Percentiles rank a stretch among this genome's conserved stretches.
These are phyloP conservation scores for Xiphorhynchus erythropygius DNA, from an alignment of 2,797 vertebrate species.

Conservation along the genomic window DNA sequence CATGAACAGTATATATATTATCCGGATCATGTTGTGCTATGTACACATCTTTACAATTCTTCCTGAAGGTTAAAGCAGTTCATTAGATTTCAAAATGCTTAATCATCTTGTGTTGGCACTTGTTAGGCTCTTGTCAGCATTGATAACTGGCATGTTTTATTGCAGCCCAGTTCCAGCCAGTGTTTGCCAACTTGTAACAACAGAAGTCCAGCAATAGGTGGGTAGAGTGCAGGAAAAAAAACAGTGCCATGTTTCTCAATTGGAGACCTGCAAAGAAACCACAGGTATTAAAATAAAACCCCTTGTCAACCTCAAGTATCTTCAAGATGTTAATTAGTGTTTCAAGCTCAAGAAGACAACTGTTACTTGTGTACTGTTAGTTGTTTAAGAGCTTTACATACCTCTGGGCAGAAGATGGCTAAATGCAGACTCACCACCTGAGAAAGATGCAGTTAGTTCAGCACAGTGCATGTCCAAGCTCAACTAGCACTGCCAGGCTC, in stretches of 20 bases:
- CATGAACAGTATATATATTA: constrained; percentile 97
- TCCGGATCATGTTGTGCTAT: constrained; percentile 99
- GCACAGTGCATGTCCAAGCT: not conserved
- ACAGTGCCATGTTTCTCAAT: constrained; percentile 96
- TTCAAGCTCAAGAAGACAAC: not conserved
- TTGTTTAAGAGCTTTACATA: constrained; percentile 16
- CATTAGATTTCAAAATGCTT: constrained; percentile 92
- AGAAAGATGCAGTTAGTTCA: not conserved
- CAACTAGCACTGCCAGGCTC: not conserved
- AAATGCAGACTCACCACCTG: constrained; percentile 32
- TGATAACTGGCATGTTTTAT: constrained; percentile 91
- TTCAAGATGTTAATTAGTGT: not conserved
- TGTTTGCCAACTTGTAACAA: constrained; percentile 90
- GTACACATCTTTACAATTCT: constrained; percentile 99
- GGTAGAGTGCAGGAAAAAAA: constrained; percentile 94
- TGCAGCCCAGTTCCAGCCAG: constrained; percentile 92
- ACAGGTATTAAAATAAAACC: constrained; percentile 31
- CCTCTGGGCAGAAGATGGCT: constrained; percentile 18
- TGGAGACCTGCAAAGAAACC: constrained; percentile 87
- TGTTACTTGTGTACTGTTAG: no score
- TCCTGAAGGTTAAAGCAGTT: constrained; percentile 99
- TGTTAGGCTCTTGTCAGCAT: constrained; percentile 91
- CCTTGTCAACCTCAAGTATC: not conserved
- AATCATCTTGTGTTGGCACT: constrained; percentile 93
- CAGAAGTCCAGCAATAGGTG: constrained; percentile 92